These are phyloP conservation scores for Megaceryle torquata DNA, from an alignment of 2,113 vertebrate species.

Conservation along the genomic window DNA sequence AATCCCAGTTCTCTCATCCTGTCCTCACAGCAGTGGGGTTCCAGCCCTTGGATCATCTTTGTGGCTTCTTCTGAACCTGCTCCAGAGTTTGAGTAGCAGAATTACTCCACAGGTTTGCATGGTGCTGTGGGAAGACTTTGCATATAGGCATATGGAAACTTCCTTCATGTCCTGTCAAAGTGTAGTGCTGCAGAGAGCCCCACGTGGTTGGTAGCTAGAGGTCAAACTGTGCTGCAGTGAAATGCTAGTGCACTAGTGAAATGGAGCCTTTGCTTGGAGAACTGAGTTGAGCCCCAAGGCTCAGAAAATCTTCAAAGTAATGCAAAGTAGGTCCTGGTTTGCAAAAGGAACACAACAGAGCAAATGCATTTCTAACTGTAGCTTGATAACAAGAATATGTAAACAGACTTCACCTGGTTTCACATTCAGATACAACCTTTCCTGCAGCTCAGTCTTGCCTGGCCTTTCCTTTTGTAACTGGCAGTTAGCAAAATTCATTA, in stretches of 20 bases:
- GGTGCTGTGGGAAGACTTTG: background rate
- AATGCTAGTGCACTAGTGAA: background rate
- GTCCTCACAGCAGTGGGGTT: too few relatives aligned
- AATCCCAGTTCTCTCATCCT: too few relatives aligned
- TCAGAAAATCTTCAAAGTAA: background rate
- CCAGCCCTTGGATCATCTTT: too few relatives aligned
- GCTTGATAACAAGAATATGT: background rate
- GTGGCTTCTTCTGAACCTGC: too few relatives aligned
- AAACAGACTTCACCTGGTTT: background rate
- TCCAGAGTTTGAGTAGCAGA: background rate
- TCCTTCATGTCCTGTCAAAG: rapidly evolving
- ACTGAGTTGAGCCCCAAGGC: background rate
- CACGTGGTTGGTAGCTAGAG: background rate
- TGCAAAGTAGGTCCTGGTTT: background rate
- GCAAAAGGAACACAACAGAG: background rate
- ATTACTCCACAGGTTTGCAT: background rate
- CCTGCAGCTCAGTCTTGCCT: background rate
- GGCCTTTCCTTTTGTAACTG: background rate
- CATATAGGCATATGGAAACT: background rate
- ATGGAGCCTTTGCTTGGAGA: background rate
- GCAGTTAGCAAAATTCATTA: background rate
- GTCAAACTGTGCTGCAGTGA: background rate
- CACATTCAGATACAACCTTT: background rate
- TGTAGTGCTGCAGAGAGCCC: background rate
- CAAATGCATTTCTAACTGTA: background rate